These are phyloP conservation scores for Myocastor coypus DNA, from an alignment of 2,113 vertebrate species.

Conservation along the genomic window DNA sequence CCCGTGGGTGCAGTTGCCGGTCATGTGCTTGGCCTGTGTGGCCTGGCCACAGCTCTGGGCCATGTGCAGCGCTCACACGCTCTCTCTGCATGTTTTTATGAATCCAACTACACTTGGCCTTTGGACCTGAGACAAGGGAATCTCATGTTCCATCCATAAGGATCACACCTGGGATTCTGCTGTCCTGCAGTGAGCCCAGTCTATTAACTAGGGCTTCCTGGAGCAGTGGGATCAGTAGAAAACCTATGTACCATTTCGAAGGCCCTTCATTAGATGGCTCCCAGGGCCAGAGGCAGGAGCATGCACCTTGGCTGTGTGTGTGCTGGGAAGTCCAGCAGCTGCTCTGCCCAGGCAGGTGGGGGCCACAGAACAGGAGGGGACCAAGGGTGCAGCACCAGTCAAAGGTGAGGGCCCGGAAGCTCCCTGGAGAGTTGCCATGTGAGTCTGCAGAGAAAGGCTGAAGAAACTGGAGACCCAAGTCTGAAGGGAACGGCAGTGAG, in stretches of 20 bases:
- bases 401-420: background rate
- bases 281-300: background rate
- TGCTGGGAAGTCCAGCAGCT: background rate
- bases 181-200: background rate
- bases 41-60: background rate
- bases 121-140: background rate
- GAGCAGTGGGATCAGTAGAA: background rate
- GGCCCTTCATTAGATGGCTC: background rate
- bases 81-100: background rate
- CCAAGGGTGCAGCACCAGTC: background rate
- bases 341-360: background rate
- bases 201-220: background rate
- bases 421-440: background rate
- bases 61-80: fast-evolving
- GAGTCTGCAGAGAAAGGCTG: background rate
- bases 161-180: too few relatives aligned
- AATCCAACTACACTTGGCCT: background rate
- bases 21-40: background rate
- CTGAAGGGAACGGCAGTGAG: background rate
- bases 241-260: background rate
- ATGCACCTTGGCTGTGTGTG: background rate
- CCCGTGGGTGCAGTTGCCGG: fast-evolving
- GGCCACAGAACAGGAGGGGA: too few relatives aligned
- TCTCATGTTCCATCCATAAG: background rate
- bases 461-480: background rate